Evolutionary conservation across 2,888 invertebrate species (phyloP).

Genomic region (Microctonus hyperodae): DNA sequence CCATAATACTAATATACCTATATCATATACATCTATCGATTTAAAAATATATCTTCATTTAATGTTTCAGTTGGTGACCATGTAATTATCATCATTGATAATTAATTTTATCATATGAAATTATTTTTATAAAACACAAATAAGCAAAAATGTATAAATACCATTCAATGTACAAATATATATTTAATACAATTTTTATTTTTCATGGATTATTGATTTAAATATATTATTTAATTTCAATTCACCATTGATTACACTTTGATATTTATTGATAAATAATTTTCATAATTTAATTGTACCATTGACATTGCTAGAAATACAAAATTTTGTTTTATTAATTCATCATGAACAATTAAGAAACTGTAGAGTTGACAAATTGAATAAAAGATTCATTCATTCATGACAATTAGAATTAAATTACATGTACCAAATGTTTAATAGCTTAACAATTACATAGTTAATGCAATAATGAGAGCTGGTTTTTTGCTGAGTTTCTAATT

Average conservation of each 20-base stretch:
- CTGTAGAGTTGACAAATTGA: background rate
- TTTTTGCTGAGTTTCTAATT: background rate
- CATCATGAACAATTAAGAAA: background rate
- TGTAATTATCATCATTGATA: background rate
- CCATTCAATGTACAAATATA: background rate
- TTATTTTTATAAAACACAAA: background rate
- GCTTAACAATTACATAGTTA: background rate
- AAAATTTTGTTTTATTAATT: background rate
- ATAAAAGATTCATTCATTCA: background rate
- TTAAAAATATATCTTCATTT: background rate
- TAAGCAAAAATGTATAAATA: background rate
- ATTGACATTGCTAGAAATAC: background rate
- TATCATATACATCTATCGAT: background rate
- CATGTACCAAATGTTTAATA: background rate
- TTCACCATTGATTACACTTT: too few species aligned
- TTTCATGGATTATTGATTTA: background rate
- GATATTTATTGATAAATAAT: background rate
- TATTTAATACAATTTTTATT: background rate
- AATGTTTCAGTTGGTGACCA: background rate
- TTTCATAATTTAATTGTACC: background rate
- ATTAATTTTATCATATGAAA: background rate
- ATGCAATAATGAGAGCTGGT: background rate
- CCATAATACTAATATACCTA: background rate
- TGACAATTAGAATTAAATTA: background rate
- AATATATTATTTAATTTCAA: too few species aligned